A percentile compares a stretch with the other conserved stretches of the same genome.
Conservation (phyloP, 2,888 invertebrate genomes). For the Cheilosia pagana region DNA sequence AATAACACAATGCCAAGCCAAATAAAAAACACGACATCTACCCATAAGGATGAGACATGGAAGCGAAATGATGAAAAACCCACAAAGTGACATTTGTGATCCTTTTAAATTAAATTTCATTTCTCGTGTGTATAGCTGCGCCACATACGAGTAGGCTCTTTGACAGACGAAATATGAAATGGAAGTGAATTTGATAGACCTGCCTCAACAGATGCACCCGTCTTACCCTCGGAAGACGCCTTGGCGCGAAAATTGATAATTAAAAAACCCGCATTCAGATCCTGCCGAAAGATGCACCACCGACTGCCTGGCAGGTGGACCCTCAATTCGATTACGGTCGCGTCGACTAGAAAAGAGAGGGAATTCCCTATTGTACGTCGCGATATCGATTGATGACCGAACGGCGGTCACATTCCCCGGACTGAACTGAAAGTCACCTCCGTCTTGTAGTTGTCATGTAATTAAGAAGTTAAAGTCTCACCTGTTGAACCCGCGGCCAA, state of each 20-base stretch:
- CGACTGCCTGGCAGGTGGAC: slow-evolving; percentile 56
- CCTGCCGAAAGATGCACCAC: slow-evolving; percentile 2
- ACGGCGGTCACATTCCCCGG: slow-evolving; percentile 33
- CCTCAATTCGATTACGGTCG: slow-evolving; percentile 43
- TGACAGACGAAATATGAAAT: background rate
- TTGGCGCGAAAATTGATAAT: slow-evolving; percentile 64
- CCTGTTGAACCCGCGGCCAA: slow-evolving; percentile 70
- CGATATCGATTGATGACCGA: slow-evolving; percentile 59
- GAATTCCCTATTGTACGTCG: slow-evolving; percentile 48
- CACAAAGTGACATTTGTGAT: slow-evolving; percentile 58
- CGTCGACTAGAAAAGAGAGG: slow-evolving; percentile 47
- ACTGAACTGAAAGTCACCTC: slow-evolving; percentile 13
- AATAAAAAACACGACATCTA: slow-evolving; percentile 36
- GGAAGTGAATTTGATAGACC: background rate
- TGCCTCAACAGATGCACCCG: slow-evolving; percentile 43
- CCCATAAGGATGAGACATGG: slow-evolving; percentile 24
- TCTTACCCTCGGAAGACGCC: background rate
- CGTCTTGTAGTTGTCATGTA: slow-evolving; percentile 61
- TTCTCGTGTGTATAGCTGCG: background rate
- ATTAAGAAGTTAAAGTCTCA: slow-evolving; percentile 74
- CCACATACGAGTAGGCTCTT: background rate
- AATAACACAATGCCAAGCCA: slow-evolving; percentile 56
- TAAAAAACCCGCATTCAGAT: slow-evolving; percentile 4
- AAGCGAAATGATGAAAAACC: slow-evolving; percentile 42
- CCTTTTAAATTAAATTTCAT: slow-evolving; percentile 55